Percentiles rank a stretch among this genome's conserved stretches.
These are phyloP conservation scores for Perithous albicinctus DNA, from an alignment of 2,888 invertebrate species.

Conservation along the genomic window DNA sequence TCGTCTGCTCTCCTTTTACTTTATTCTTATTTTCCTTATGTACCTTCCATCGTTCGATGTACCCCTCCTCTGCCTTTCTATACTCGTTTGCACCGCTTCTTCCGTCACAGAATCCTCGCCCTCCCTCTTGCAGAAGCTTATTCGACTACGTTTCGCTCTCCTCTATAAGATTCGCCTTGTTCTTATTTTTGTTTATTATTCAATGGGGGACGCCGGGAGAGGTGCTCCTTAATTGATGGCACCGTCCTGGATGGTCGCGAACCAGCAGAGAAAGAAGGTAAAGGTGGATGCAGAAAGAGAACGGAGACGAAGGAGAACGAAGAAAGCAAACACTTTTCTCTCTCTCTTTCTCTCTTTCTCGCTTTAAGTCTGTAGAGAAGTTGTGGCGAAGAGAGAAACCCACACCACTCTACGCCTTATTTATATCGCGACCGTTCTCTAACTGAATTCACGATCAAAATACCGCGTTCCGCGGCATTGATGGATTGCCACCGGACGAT, in stretches of 20 bases:
- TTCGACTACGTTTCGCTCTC: slow-evolving; percentile 66
- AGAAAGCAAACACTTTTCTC: background rate
- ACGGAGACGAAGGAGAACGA: slow-evolving; percentile 38
- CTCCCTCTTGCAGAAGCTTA: slow-evolving; percentile 62
- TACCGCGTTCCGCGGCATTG: slow-evolving; percentile 83
- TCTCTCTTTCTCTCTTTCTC: slow-evolving; percentile 36
- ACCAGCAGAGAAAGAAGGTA: slow-evolving; percentile 50
- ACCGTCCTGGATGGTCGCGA: slow-evolving; percentile 75
- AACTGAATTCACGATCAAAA: slow-evolving; percentile 83
- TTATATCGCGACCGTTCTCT: slow-evolving; percentile 79
- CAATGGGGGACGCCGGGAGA: slow-evolving; percentile 77
- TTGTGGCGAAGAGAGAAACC: slow-evolving; percentile 55
- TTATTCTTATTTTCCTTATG: slow-evolving; percentile 64
- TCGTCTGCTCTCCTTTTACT: slow-evolving; percentile 63
- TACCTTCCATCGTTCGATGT: slow-evolving; percentile 41
- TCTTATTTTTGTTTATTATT: slow-evolving; percentile 82
- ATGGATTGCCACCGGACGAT: slow-evolving; percentile 78
- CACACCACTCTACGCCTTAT: slow-evolving; percentile 76
- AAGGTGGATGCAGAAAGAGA: slow-evolving; percentile 30
- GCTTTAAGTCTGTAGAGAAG: slow-evolving; percentile 2
- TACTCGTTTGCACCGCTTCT: slow-evolving; percentile 65
- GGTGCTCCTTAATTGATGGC: slow-evolving; percentile 84
- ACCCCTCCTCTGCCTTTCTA: slow-evolving; percentile 52
- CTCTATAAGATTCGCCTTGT: slow-evolving; percentile 56
- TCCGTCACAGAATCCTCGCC: slow-evolving; percentile 64